Evolutionary conservation across 92 coral and sea anemone species (phyloP).

Genomic region (Palythoa caribaeorum): DNA sequence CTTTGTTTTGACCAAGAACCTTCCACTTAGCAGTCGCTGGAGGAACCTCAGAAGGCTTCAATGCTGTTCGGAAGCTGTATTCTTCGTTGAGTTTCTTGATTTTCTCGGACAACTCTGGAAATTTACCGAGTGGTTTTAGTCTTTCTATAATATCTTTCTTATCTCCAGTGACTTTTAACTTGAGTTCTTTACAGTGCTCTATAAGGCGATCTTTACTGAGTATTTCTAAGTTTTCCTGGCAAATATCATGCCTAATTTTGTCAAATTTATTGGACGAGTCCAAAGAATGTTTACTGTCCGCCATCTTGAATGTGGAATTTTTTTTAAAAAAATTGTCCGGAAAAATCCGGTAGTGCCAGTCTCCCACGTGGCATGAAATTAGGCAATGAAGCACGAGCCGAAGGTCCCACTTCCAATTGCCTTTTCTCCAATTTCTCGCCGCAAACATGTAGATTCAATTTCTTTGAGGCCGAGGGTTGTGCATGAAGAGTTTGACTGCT

Average conservation of each 20-base stretch:
- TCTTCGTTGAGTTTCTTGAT: slow-evolving; percentile 3
- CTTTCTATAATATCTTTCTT: slow-evolving; percentile 45
- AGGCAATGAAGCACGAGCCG: slow-evolving; percentile 47
- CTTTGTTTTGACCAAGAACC: slow-evolving; percentile 36
- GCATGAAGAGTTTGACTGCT: not conserved
- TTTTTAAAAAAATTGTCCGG: not conserved
- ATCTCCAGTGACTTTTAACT: slow-evolving; percentile 54
- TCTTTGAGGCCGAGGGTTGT: not conserved
- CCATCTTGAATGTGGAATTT: slow-evolving; percentile 34
- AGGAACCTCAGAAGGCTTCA: slow-evolving; percentile 35
- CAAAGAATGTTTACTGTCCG: slow-evolving; percentile 23
- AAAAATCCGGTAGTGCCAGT: slow-evolving; percentile 21
- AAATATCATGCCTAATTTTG: slow-evolving; percentile 37
- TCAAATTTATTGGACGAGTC: slow-evolving; percentile 41
- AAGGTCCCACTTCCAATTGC: slow-evolving; percentile 63
- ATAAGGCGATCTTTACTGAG: slow-evolving; percentile 50
- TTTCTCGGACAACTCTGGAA: slow-evolving; percentile 38
- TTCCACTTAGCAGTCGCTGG: slow-evolving; percentile 44
- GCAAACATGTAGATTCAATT: not conserved
- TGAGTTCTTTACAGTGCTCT: slow-evolving; percentile 47
- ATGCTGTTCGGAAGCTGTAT: slow-evolving; percentile 20
- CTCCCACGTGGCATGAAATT: slow-evolving; percentile 10
- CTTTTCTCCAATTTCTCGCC: not conserved
- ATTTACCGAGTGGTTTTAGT: slow-evolving; percentile 23
- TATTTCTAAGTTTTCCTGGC: slow-evolving; percentile 31